phyloP scores from a whole-genome alignment of 2,797 vertebrate species.

The Myotis pilosus region DNA sequence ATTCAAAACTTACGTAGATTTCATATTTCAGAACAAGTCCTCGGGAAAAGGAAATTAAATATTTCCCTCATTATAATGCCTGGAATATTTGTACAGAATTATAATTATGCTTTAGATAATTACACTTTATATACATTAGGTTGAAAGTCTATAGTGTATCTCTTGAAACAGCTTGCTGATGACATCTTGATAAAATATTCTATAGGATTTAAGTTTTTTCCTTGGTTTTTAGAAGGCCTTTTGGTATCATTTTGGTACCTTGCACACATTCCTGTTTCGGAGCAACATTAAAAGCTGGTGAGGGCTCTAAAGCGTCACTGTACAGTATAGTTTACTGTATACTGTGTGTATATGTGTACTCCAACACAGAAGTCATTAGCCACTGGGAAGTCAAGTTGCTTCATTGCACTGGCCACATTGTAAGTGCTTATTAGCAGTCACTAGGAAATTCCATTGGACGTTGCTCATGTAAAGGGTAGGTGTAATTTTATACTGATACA shows the following conservation, averaged over 20 bases:
- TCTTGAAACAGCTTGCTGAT: not conserved
- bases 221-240: not conserved
- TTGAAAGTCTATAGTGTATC: not conserved
- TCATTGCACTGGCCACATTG: not conserved
- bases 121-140: not conserved
- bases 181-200: not conserved
- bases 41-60: not conserved
- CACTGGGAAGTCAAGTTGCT: not conserved
- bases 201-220: not conserved
- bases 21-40: not conserved
- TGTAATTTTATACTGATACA: not conserved
- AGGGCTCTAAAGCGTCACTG: not conserved
- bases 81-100: not conserved
- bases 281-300: not conserved
- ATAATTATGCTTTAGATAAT: not conserved
- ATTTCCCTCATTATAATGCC: not conserved
- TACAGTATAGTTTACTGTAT: not conserved
- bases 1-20: not conserved
- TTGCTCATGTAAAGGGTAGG: not conserved
- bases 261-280: not conserved
- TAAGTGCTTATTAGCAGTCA: not conserved
- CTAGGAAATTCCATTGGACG: not conserved
- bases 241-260: conserved; percentile 1
- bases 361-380: not conserved
- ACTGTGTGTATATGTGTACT: not conserved